These are phyloP conservation scores for Actias luna DNA, from an alignment of 2,888 invertebrate species.

Conservation along the genomic window DNA sequence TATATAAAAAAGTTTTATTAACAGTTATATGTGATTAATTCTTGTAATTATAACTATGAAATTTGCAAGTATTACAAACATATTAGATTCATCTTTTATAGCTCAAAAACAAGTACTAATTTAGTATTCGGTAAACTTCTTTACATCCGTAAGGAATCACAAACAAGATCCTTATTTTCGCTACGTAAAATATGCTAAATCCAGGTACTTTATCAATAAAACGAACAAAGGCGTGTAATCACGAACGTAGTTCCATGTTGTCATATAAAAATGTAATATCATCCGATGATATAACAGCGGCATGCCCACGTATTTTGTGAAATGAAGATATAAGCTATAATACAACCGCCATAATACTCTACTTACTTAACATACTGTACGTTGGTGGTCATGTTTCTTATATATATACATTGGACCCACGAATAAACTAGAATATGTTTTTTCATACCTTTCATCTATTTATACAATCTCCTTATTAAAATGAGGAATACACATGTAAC, in stretches of 20 bases:
- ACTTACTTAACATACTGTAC: neutral
- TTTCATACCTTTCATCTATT: neutral
- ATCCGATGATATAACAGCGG: neutral
- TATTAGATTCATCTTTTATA: too few species aligned
- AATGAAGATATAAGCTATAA: neutral
- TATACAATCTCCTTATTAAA: neutral
- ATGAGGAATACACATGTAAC: neutral
- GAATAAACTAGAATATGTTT: neutral
- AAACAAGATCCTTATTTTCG: neutral
- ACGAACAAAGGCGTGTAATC: neutral
- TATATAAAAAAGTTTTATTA: too few species aligned
- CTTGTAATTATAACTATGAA: too few species aligned
- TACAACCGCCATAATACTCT: neutral
- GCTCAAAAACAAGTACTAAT: too few species aligned
- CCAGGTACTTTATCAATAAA: neutral
- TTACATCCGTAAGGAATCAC: neutral
- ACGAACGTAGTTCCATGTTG: neutral
- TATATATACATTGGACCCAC: neutral
- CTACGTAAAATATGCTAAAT: neutral
- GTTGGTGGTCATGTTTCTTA: neutral
- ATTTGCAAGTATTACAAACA: too few species aligned
- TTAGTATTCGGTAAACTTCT: neutral
- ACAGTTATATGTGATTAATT: too few species aligned
- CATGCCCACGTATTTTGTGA: neutral
- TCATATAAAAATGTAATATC: neutral